phyloP scores from a whole-genome alignment of 1,140 invertebrate species.

The Ptiloglossa arizonensis region DNA sequence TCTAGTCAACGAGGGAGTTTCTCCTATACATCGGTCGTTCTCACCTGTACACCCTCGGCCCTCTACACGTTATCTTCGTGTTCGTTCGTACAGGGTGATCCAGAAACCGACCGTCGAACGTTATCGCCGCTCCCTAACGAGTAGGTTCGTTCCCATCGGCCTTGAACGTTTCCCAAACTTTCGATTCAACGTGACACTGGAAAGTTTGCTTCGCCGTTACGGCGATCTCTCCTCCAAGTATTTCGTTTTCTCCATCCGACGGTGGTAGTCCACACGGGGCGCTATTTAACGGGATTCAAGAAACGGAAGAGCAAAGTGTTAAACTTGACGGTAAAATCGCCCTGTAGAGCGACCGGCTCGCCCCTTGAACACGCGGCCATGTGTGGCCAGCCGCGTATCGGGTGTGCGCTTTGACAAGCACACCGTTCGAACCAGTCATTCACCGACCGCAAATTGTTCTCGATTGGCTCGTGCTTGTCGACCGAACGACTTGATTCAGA shows the following conservation, averaged over 20 bases:
- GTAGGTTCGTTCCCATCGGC: background rate
- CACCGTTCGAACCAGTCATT: slow-evolving; percentile 60
- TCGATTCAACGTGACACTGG: no score
- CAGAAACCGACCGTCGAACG: background rate
- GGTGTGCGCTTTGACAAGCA: slow-evolving; percentile 64
- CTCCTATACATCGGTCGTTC: slow-evolving; percentile 6
- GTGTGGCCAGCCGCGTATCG: slow-evolving; percentile 41
- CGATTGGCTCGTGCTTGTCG: slow-evolving; percentile 62
- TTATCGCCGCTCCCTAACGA: no score
- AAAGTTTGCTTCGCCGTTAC: no score
- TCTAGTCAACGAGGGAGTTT: slow-evolving; percentile 45
- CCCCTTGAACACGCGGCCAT: slow-evolving; percentile 10
- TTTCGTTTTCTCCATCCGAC: no score
- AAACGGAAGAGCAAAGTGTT: no score
- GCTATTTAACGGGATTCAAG: no score
- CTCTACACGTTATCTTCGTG: background rate
- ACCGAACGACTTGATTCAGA: slow-evolving; percentile 64
- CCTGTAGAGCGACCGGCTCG: background rate
- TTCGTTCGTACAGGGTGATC: slow-evolving; percentile 7
- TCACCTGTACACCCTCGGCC: slow-evolving; percentile 41
- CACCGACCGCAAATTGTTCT: slow-evolving; percentile 62
- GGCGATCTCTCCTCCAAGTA: no score
- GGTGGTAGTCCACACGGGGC: no score
- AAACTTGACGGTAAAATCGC: background rate
- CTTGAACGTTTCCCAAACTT: background rate